phyloP scores from a whole-genome alignment of 2,888 invertebrate species.

The Eupelmus urozonus region DNA sequence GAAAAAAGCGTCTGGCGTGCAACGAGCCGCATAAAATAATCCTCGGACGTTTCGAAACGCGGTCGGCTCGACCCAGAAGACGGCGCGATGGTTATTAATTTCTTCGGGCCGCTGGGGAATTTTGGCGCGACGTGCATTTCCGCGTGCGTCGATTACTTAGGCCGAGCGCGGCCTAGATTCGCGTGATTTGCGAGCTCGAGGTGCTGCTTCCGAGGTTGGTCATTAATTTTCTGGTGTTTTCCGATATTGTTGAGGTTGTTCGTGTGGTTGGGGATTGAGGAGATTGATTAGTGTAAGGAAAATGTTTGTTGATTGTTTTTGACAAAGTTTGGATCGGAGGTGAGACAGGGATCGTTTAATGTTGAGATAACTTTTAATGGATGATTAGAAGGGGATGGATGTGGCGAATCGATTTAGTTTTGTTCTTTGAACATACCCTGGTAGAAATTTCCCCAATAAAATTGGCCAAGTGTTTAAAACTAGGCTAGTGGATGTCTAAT shows the following conservation, averaged over 20 bases:
- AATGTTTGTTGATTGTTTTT: no score
- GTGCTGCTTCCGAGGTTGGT: neutral
- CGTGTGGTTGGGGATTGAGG: no score
- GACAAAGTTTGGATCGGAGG: no score
- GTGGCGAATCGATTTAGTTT: neutral
- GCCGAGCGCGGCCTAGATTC: neutral
- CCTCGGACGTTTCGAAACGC: conserved; percentile 26
- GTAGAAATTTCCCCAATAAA: neutral
- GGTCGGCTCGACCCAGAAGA: conserved; percentile 27
- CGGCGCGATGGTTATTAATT: neutral
- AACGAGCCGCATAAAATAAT: conserved; percentile 10
- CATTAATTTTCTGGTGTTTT: no score
- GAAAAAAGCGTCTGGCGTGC: neutral
- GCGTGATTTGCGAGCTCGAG: neutral
- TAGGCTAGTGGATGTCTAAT: no score
- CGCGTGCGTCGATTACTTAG: neutral
- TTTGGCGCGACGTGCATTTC: conserved; percentile 7
- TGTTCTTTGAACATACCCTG: neutral
- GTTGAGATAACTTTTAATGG: neutral
- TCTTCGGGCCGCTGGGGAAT: neutral
- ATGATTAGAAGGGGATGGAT: neutral
- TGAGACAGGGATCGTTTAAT: no score
- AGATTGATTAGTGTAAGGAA: no score
- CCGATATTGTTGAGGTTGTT: neutral
- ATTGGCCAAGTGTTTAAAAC: neutral